Conservation (phyloP, 1,140 invertebrate genomes). For the Caenorhabditis remanei region DNA sequence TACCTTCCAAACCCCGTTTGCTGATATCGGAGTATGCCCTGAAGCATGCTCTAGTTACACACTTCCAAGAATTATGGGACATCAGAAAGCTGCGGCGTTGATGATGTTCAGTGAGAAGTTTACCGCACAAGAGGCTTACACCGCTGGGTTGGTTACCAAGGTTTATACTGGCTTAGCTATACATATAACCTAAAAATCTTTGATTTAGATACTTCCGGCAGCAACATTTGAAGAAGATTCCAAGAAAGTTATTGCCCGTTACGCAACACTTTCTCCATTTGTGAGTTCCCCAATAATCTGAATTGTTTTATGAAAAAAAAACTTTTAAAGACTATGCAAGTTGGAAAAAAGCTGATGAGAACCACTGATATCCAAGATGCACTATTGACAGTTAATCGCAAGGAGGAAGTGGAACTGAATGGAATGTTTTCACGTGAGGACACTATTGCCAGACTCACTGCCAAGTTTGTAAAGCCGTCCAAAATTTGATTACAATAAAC, state of each 20-base stretch:
- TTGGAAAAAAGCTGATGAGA: slow-evolving; percentile 46
- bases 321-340: slow-evolving; percentile 46
- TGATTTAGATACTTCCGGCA: slow-evolving; percentile 51
- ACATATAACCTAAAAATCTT: too few relatives aligned
- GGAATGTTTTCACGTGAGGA: slow-evolving; percentile 32
- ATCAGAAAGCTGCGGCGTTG: slow-evolving; percentile 47
- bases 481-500: background rate
- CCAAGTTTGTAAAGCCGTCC: slow-evolving; percentile 13
- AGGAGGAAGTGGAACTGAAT: slow-evolving; percentile 35
- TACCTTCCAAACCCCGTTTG: slow-evolving; percentile 48
- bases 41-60: slow-evolving; percentile 57
- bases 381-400: slow-evolving; percentile 51
- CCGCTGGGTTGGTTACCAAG: slow-evolving; percentile 56
- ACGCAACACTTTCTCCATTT: slow-evolving; percentile 4
- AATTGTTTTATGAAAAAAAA: background rate
- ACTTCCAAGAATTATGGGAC: slow-evolving; percentile 14
- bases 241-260: slow-evolving; percentile 30
- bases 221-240: slow-evolving; percentile 52
- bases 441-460: slow-evolving; percentile 27
- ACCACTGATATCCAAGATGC: slow-evolving; percentile 3
- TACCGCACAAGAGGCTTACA: slow-evolving; percentile 54
- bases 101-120: slow-evolving; percentile 57
- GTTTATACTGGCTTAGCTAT: background rate
- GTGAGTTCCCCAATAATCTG: background rate
- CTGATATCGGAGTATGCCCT: slow-evolving; percentile 54